phyloP scores from a whole-genome alignment of 2,113 vertebrate genomes.

The Hemibates koningsi region DNA sequence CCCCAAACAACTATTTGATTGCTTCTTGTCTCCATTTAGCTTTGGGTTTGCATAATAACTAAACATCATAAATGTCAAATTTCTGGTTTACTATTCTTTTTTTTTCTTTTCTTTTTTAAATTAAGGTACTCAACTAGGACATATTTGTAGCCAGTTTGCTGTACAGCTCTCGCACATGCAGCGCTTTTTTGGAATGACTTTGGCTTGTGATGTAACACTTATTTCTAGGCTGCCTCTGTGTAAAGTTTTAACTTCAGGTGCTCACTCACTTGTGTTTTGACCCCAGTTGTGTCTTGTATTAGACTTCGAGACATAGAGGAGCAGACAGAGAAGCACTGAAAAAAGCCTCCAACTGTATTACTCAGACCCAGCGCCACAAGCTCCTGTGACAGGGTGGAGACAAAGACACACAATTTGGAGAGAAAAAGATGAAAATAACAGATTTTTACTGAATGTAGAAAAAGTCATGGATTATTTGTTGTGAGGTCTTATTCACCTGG shows the following conservation, averaged over 20 bases:
- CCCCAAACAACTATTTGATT: neutral
- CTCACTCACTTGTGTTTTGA: constrained; percentile 78
- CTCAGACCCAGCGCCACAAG: constrained; percentile 88
- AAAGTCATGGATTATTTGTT: neutral
- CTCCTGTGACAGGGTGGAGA: constrained; percentile 70
- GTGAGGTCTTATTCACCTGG: constrained; percentile 74
- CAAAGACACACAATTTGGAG: neutral
- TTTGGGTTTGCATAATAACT: neutral
- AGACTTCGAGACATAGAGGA: constrained; percentile 94
- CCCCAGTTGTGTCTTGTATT: constrained; percentile 89
- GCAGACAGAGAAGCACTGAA: constrained; percentile 89
- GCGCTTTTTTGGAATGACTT: neutral
- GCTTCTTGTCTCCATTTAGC: neutral
- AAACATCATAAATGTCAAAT: neutral
- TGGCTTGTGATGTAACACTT: neutral
- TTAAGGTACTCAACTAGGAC: neutral
- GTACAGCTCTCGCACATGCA: neutral
- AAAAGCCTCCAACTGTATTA: constrained; percentile 86
- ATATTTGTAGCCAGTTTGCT: neutral
- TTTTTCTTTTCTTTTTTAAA: neutral
- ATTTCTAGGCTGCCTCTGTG: neutral
- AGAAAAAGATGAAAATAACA: neutral
- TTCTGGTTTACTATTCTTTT: neutral
- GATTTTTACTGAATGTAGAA: neutral
- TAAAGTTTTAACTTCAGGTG: neutral